Evolutionary conservation across 2,113 vertebrate species (phyloP), one percentile per base, ranked within the genome.

Genomic region (Chaetops frenatus): DNA sequence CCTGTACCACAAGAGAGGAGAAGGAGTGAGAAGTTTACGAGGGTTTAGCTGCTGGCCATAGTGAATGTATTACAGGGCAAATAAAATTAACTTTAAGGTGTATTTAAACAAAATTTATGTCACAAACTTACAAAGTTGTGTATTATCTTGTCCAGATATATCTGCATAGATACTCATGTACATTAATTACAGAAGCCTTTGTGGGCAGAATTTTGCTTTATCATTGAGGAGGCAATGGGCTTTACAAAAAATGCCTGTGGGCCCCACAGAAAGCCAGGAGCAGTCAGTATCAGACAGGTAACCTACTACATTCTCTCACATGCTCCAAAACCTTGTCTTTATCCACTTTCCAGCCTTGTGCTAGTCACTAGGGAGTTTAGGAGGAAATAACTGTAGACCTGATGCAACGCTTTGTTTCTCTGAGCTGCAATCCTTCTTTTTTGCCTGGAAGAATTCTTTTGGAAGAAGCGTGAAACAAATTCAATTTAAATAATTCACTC

Each of bases 401-500:
- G 22, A 62, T 45, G 11, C 7, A 79, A 6, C 6, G 28, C 45
- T 78, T 69, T 8, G 17, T 24, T 67, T 42, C 22, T 81, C 31
- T 29, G 16, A 67, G 40, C 14, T 42, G 33, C 14, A 66, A 57
- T 7, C 3, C 1, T 48, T 47, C 61, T 89, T 47, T 48, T 70
- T 57, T 42, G 6, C 21, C n/a, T 33, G 31, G 13, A 44, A 70
- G 17, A 31, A 18, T 54, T 58, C 13, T 72, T 90, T 36, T 5
- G 3, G 31, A 56, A 64, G 47, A 84, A 62, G 20, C 0, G 0
- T 77, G 27, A 78, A 86, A 84, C 16, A 5, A 27, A 54, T 64
- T 87, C 45, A 38, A 28, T 60, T 19, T 78, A 79, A 97, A 91
- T 89, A 84, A 89, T 95, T 89, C 57, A 74, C 6, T 51, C 3